phyloP scores from a whole-genome alignment of 1,140 invertebrate species.

The Melanaphis sacchari region DNA sequence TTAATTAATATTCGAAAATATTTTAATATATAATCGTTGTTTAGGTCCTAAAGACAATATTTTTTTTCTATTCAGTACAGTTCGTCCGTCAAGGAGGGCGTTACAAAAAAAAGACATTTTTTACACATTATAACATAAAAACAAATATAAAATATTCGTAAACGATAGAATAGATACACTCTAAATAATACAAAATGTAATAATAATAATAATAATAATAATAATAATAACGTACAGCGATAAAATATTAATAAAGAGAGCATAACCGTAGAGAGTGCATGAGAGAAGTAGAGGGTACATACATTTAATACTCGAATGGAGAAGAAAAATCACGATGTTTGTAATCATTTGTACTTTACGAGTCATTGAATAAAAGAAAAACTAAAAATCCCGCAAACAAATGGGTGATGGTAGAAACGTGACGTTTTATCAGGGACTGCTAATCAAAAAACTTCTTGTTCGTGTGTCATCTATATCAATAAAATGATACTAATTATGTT shows the following conservation, averaged over 20 bases:
- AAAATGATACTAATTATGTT: neutral
- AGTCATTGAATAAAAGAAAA: neutral
- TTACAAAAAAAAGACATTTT: neutral
- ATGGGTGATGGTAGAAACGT: neutral
- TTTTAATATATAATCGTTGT: neutral
- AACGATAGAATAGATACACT: neutral
- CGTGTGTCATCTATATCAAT: neutral
- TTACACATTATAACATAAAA: neutral
- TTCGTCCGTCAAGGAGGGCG: neutral
- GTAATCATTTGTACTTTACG: neutral
- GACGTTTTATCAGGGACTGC: neutral
- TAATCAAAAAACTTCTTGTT: neutral
- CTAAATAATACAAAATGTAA: neutral
- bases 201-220: neutral
- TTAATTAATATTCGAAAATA: constrained; percentile 10
- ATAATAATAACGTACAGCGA: neutral
- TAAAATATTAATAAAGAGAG: neutral
- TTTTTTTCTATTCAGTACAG: constrained; percentile 16
- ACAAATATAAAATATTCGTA: constrained; percentile 1
- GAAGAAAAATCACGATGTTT: neutral
- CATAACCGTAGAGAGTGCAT: too few relatives aligned
- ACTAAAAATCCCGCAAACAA: neutral
- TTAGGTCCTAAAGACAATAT: neutral
- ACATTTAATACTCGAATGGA: neutral
- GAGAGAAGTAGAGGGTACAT: neutral